phyloP scores from a whole-genome alignment of 2,797 vertebrate species.

The Monodelphis domestica region DNA sequence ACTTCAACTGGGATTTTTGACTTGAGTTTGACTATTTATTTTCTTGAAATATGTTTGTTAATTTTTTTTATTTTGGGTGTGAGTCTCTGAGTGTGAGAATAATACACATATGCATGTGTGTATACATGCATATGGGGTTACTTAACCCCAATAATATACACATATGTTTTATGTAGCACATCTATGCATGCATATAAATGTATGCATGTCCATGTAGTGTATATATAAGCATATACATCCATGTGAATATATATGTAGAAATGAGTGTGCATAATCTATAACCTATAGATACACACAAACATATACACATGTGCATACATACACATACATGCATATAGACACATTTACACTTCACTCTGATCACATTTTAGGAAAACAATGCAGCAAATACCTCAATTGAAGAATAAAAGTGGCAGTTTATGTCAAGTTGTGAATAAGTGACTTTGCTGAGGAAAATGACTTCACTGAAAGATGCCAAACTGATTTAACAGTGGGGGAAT shows the following conservation, averaged over 20 bases:
- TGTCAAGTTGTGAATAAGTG: background rate
- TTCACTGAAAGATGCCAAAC: slow-evolving; percentile 35
- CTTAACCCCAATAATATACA: too few species aligned
- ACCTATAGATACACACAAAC: too few species aligned
- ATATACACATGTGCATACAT: background rate
- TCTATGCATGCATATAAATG: too few species aligned
- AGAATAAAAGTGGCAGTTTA: background rate
- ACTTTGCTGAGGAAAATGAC: background rate
- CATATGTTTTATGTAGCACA: too few species aligned
- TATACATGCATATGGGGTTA: background rate
- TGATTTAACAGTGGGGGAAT: background rate
- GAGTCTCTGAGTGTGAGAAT: background rate
- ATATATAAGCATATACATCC: too few species aligned
- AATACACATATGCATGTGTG: background rate
- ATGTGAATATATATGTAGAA: background rate
- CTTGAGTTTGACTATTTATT: background rate
- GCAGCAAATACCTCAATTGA: background rate
- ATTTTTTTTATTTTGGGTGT: background rate
- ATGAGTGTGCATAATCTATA: background rate
- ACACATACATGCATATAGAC: too few species aligned
- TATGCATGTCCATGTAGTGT: background rate
- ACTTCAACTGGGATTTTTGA: background rate
- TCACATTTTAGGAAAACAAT: background rate
- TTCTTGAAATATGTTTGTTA: background rate
- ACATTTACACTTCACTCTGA: background rate